Percentiles rank a stretch among this genome's conserved stretches.
These are phyloP conservation scores for Cottoperca gobio DNA, from an alignment of 2,797 vertebrate species.

Conservation along the genomic window DNA sequence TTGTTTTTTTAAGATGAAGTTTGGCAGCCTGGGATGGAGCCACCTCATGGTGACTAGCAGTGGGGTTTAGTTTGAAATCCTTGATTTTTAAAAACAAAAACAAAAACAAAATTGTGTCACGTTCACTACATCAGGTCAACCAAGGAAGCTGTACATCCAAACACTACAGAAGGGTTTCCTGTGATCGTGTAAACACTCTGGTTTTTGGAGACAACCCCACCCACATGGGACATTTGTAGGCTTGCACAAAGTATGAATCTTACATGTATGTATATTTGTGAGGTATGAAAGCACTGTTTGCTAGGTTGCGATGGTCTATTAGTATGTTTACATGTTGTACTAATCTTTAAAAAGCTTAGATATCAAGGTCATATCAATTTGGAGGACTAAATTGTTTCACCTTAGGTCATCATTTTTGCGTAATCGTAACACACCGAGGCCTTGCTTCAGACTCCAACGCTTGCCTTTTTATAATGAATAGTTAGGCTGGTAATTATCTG, in stretches of 20 bases:
- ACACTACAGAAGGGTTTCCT: not conserved
- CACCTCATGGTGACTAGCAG: constrained; percentile 14
- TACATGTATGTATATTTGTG: too few species aligned
- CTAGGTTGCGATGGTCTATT: not conserved
- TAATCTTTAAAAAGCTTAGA: not conserved
- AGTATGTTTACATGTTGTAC: not conserved
- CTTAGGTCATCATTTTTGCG: not conserved
- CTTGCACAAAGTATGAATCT: constrained; percentile 18
- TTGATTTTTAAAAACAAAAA: not conserved
- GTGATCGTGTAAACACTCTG: constrained; percentile 32
- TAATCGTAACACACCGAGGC: not conserved
- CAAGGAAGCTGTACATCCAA: not conserved
- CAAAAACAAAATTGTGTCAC: too few species aligned
- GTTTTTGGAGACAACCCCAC: constrained; percentile 53
- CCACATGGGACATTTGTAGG: constrained; percentile 42
- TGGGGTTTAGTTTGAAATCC: not conserved
- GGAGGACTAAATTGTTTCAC: not conserved
- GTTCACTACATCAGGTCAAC: not conserved
- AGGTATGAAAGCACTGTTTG: constrained; percentile 29
- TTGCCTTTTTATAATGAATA: not conserved
- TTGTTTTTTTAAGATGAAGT: not conserved
- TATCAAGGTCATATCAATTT: not conserved
- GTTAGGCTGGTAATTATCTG: not conserved
- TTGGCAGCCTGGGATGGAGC: not conserved
- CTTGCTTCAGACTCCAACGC: not conserved